These are phyloP conservation scores for Eudasyphora cyanicolor DNA, from an alignment of 2,888 invertebrate genomes.

Conservation along the genomic window DNA sequence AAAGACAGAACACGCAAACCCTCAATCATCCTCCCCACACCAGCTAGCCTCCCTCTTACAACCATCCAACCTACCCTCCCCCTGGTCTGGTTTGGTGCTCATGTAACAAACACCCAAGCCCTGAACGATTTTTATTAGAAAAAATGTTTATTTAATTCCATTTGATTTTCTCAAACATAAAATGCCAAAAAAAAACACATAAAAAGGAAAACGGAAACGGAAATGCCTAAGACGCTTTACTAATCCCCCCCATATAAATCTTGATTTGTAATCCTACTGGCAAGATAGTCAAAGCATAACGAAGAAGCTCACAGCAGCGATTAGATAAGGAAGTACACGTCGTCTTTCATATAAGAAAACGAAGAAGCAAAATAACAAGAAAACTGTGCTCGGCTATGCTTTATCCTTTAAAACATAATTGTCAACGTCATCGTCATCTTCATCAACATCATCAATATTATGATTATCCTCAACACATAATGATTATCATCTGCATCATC, in stretches of 20 bases:
- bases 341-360: too few relatives aligned
- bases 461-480: too few relatives aligned
- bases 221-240: too few relatives aligned
- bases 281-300: not conserved
- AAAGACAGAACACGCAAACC: too few relatives aligned
- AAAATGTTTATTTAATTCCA: conserved; percentile 13
- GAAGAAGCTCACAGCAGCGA: not conserved
- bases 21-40: not conserved
- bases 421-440: not conserved
- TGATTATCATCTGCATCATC: not conserved
- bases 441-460: not conserved
- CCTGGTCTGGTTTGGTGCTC: too few relatives aligned
- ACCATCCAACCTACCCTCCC: not conserved
- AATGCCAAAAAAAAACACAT: not conserved
- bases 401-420: too few relatives aligned
- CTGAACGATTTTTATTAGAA: not conserved
- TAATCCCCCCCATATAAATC: conserved; percentile 7
- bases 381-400: not conserved
- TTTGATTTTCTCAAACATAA: not conserved
- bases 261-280: not conserved
- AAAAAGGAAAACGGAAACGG: not conserved
- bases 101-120: not conserved
- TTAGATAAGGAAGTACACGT: not conserved
- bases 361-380: too few relatives aligned
- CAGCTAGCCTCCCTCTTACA: not conserved